These are phyloP conservation scores for Rhinophrynus dorsalis DNA, from an alignment of 2,797 vertebrate species.

Conservation along the genomic window DNA sequence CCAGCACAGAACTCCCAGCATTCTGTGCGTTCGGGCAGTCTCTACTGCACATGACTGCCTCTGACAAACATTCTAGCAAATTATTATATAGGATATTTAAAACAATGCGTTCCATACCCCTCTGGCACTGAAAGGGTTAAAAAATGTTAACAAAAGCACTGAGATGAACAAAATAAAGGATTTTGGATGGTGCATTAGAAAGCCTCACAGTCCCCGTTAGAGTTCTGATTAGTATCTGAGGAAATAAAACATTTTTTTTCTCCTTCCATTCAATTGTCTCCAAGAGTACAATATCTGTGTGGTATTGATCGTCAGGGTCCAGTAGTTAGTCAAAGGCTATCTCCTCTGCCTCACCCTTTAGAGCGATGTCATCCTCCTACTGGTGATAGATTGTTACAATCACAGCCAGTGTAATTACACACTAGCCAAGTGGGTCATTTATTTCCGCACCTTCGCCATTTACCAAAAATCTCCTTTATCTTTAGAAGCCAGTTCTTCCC, in stretches of 20 bases:
- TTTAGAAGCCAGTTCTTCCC: constrained; percentile 87
- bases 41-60: too few species aligned
- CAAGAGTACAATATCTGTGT: constrained; percentile 86
- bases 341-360: constrained; percentile 98
- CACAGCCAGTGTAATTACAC: constrained; percentile 97
- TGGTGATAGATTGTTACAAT: constrained; percentile 97
- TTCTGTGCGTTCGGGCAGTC: too few species aligned
- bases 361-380: constrained; percentile 82
- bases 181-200: neutral
- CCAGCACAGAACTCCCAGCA: too few species aligned
- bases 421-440: constrained; percentile 92
- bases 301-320: constrained; percentile 92
- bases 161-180: neutral
- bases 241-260: constrained; percentile 91
- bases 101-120: neutral
- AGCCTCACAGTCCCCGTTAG: constrained; percentile 76
- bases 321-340: constrained; percentile 99
- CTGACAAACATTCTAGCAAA: too few species aligned
- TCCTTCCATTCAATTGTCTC: constrained; percentile 82
- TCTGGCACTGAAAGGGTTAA: too few species aligned
- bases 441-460: constrained; percentile 96
- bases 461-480: constrained; percentile 95
- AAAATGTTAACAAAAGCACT: too few species aligned
- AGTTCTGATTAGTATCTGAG: constrained; percentile 87
- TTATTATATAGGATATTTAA: too few species aligned